Evolutionary conservation across 2,113 vertebrate genomes (phyloP), one percentile per base, ranked within the genome.

Genomic region (Equus quagga): DNA sequence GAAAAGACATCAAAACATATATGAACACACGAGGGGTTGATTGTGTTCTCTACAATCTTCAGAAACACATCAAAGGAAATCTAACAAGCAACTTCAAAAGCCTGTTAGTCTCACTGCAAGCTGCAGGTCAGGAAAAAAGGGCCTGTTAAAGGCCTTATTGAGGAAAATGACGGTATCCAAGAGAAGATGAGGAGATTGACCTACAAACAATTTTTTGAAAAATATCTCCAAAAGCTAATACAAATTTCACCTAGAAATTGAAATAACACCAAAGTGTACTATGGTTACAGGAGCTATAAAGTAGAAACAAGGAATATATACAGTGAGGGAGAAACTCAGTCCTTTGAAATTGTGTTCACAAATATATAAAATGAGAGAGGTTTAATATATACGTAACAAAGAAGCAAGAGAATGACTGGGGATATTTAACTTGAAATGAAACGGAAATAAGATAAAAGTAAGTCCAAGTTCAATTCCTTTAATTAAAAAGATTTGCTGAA

Each of bases 21-120:
- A 96, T 85, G 96, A 97, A 96, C 96, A 97, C 96, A 96, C 76
- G 69, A 97, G 97, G 91, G 96, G 96, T 97, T 97, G 97, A 97
- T 97, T 97, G 94, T 97, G 73, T 97, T 97, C 91, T 89, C 95
- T 82, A 80, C 91, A 92, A 87, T 97, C 96, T 98, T 97, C 89
- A 96, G 93, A 97, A 97, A 95, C 64, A 97, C 96, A 98, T 98
- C 98, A 97, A 97, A 98, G 96, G 67, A 95, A 97, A 94, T 95
- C 89, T 97, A 97, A 95, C 98, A 93, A 97, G 96, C 86, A 97
- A 97, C 96, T 97, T 98, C 98, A 97, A 97, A 98, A 97, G 93
- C 89, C 95, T 93, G 95, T 97, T 97, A 95, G 79, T 96, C 86
- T 97, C 93, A 23, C 46, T 73, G 91, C 56, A 75, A 97, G 72